Evolutionary conservation across 2,888 invertebrate genomes (phyloP).

Genomic region (Congeria kusceri): DNA sequence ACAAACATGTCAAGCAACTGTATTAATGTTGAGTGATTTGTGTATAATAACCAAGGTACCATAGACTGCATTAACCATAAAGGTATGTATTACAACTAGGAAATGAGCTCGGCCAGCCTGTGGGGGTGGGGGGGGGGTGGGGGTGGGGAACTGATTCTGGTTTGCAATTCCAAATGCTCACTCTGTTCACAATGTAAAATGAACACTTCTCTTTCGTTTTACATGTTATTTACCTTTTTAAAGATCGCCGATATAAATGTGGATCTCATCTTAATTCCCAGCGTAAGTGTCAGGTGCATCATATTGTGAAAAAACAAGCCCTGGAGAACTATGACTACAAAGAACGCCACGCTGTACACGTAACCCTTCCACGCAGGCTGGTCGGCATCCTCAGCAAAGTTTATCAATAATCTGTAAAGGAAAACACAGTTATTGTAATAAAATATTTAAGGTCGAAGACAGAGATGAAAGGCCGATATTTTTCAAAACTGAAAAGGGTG

Average conservation of each 20-base stretch:
- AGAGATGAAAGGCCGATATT: background rate
- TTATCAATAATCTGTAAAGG: slow-evolving; percentile 77
- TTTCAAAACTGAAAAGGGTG: background rate
- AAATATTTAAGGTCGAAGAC: background rate
- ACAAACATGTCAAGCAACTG: no score
- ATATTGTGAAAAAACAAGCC: slow-evolving; percentile 95
- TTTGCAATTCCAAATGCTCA: no score
- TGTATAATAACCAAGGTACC: no score
- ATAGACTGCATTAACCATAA: no score
- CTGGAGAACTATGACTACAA: slow-evolving; percentile 91
- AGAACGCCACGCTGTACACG: slow-evolving; percentile 87
- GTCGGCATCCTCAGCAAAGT: slow-evolving; percentile 67
- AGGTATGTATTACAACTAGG: no score
- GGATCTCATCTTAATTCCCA: slow-evolving; percentile 95
- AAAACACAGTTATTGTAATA: background rate
- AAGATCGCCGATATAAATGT: slow-evolving; percentile 95
- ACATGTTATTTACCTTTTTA: slow-evolving; percentile 87
- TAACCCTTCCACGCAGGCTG: slow-evolving; percentile 94
- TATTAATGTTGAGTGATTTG: no score
- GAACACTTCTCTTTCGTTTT: no score
- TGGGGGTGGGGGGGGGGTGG: no score
- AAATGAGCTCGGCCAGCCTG: no score
- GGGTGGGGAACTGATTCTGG: no score
- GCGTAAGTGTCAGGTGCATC: slow-evolving; percentile 91
- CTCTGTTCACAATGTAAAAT: no score